Conservation (phyloP, 2,888 invertebrate genomes). For the Patella depressa region DNA sequence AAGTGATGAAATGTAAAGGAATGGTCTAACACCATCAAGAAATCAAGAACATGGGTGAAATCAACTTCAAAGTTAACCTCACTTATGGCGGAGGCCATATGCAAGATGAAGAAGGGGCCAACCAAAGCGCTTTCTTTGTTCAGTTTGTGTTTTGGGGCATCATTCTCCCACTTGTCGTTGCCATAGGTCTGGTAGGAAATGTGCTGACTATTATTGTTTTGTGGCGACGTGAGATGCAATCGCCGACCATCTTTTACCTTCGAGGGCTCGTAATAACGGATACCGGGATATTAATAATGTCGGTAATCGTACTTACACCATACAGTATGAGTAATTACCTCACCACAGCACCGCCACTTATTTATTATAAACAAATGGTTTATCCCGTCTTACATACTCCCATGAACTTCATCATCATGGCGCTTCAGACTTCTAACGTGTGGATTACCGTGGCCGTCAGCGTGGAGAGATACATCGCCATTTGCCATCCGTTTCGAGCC, state of each 20-base stretch:
- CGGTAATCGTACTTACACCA: constrained; percentile 40
- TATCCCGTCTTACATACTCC: constrained; percentile 63
- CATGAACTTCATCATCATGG: constrained; percentile 60
- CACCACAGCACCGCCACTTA: constrained; percentile 40
- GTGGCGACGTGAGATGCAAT: constrained; percentile 63
- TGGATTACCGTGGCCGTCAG: constrained; percentile 66
- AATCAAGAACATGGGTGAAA: constrained; percentile 36
- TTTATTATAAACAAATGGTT: constrained; percentile 50
- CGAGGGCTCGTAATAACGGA: constrained; percentile 61
- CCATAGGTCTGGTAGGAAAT: constrained; percentile 63
- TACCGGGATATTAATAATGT: constrained; percentile 50
- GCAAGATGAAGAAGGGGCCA: constrained; percentile 37
- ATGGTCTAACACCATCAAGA: too few relatives aligned
- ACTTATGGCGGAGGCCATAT: constrained; percentile 50
- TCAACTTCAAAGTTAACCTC: constrained; percentile 58
- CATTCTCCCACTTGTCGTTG: constrained; percentile 54
- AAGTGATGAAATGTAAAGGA: too few relatives aligned
- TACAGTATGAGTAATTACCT: constrained; percentile 43
- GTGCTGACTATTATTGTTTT: constrained; percentile 64
- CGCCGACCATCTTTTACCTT: constrained; percentile 60
- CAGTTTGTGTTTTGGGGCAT: constrained; percentile 63
- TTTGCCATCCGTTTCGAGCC: constrained; percentile 65
- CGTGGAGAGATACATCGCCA: constrained; percentile 65
- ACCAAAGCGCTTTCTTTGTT: constrained; percentile 38
- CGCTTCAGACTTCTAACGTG: constrained; percentile 63